A percentile compares a stretch with the other conserved stretches of the same genome.
Conservation (phyloP, 2,113 vertebrate genomes). For the Otus sunia region DNA sequence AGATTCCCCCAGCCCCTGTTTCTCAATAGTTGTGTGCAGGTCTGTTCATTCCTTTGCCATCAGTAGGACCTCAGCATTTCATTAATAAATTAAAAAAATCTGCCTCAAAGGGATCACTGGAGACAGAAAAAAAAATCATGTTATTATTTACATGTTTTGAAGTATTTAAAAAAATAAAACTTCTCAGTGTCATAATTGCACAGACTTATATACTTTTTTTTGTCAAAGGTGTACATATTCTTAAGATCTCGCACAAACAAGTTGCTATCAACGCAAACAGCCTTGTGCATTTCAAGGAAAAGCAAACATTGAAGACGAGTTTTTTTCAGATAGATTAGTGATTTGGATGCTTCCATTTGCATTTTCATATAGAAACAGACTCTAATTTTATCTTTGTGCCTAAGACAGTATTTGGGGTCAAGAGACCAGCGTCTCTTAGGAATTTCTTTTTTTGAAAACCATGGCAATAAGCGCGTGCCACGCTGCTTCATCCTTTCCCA, state of each 20-base stretch:
- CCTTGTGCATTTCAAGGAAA: not conserved
- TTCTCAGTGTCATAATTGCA: not conserved
- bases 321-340: not conserved
- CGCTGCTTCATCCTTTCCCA: rapidly evolving
- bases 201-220: not conserved
- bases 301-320: not conserved
- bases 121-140: not conserved
- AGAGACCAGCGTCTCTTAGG: not conserved
- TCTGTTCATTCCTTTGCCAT: not conserved
- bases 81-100: not conserved
- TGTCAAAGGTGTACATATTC: not conserved
- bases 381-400: not conserved
- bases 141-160: not conserved
- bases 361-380: not conserved
- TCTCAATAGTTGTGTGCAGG: not conserved
- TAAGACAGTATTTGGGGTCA: not conserved
- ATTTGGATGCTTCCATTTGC: not conserved
- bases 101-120: not conserved
- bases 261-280: not conserved
- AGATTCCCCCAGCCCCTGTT: not conserved
- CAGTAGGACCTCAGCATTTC: not conserved
- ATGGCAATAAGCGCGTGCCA: not conserved
- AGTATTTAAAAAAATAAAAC: not conserved
- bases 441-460: not conserved
- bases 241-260: not conserved